Base-by-base conservation (phyloP, 2,113 vertebrate genomes). In the Scophthalmus maximus region DNA sequence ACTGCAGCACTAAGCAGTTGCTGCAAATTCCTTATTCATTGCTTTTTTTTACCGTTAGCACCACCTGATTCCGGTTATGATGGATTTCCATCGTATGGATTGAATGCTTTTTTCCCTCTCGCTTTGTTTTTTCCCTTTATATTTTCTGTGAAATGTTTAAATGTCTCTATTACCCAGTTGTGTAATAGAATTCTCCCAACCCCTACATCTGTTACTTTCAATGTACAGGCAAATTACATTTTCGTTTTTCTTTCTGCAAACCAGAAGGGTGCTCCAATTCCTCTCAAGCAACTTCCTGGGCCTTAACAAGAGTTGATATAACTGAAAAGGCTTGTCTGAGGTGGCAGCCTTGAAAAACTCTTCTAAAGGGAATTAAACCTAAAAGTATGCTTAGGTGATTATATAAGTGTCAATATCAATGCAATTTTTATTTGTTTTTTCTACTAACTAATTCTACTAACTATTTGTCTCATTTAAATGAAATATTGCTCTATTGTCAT, bases 1-100 rank as follows among this genome's bases (percentile, higher is more conserved):
- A 1, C 60, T 36, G 8, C 56, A 52, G 29, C 38, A 51, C 44
- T 25, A 38, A 32, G 51, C 27, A 27, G 14, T 64, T 38, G 10
- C 22, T 14, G 44, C 27, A n/a, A 49, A 73, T 80, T 34, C 32
- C 1, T 78, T 81, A 85, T 79, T 78, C 46, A 70, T 81, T 34
- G 23, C 8, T 67, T 72, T 78, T 73, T 79, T 60, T 66, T 44
- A 32, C 51, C 20, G 75, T 78, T 65, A 71, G 42, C 25, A 50
- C 25, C 23, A 34, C 10, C 66, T 65, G 38, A 26, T 64, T 69
- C 29, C 18, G 23, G 63, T 30, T 53, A 60, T 51, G 34, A 73
- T 59, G 51, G 17, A 51, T 78, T 63, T 82, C 20, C 44, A 20
- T 66, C 29, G 50, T 58, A 12, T 72, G 9, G 34, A 61, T 71